Evolutionary conservation across 2,888 invertebrate genomes (phyloP), one percentile per base, ranked within the genome.

Genomic region (Catonia carolina): DNA sequence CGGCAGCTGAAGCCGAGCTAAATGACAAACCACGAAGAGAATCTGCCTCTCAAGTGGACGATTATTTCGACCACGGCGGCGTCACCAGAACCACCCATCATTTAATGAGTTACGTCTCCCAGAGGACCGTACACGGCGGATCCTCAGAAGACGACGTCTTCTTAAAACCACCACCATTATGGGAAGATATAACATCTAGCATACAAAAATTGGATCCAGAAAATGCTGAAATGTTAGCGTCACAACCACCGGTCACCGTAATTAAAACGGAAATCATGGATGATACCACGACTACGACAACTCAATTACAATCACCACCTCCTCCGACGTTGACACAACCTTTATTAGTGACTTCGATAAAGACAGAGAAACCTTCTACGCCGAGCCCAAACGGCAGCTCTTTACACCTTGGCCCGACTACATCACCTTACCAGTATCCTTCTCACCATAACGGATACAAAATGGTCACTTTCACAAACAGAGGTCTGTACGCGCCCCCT

Each of bases 151-250:
- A 92, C 74, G 91, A 92, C 75, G 86, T 87, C 53, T 91, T 89
- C 75, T 82, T 89, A 65, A 84, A 89, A 67, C 90, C 91, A 42
- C 88, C 89, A 31, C 67, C 68, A n/a, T 79, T 91, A 39, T 92
- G 92, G 92, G 91, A 92, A 75, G 91, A 92, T 77, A 90, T 92
- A 71, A 86, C 90, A 63, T 88, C 89, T 72, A 89, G 89, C 69
- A 89, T 91, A 74, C 84, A 89, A 71, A 91, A 90, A 73, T 85
- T 91, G 70, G 91, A 92, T 72, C 89, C 90, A 23, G 90, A 90
- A 72, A 91, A 91, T 71, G 89, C 90, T 53, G 86, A 89, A 69
- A 89, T 90, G 87, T 76, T 90, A 66, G 84, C 85, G 3, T 53
- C 61, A 27, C 48, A 58, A 50, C 61, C 58, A 2, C n/a, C n/a